Conservation (phyloP, 2,797 vertebrate genomes). For the Xenops minutus region DNA sequence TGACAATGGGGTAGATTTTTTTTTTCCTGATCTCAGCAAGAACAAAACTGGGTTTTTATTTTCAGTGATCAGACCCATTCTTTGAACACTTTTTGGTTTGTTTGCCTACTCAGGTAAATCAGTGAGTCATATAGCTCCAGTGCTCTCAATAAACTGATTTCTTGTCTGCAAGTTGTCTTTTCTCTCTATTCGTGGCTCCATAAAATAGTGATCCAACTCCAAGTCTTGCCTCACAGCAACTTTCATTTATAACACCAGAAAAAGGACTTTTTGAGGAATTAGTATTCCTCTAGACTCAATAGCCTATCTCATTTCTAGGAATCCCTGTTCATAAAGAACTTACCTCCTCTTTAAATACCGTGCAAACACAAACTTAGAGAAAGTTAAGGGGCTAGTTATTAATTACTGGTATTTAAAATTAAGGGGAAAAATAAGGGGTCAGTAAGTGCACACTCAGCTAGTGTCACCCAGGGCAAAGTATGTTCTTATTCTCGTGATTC, state of each 20-base stretch:
- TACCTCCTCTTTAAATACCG: not conserved
- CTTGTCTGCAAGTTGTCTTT: not conserved
- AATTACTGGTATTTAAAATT: not conserved
- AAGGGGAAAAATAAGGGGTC: not conserved
- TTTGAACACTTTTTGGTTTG: not conserved
- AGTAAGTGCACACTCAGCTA: not conserved
- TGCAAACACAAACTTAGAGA: not conserved
- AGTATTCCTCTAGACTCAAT: not conserved
- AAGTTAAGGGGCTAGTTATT: not conserved
- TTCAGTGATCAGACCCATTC: not conserved
- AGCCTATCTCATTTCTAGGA: not conserved
- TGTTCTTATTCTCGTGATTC: not conserved
- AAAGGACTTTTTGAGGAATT: not conserved
- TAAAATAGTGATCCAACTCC: not conserved
- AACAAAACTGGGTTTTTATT: not conserved
- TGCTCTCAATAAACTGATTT: not conserved
- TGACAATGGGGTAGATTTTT: not conserved
- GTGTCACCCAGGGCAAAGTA: not conserved
- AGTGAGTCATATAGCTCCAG: not conserved
- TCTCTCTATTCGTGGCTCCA: not conserved
- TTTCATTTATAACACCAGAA: not conserved
- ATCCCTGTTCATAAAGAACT: not conserved
- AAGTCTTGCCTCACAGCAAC: not conserved
- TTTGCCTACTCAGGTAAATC: not conserved
- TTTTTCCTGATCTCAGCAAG: not conserved